Base-by-base conservation (phyloP, 2,888 invertebrate genomes). In the Agrotis clavis region DNA sequence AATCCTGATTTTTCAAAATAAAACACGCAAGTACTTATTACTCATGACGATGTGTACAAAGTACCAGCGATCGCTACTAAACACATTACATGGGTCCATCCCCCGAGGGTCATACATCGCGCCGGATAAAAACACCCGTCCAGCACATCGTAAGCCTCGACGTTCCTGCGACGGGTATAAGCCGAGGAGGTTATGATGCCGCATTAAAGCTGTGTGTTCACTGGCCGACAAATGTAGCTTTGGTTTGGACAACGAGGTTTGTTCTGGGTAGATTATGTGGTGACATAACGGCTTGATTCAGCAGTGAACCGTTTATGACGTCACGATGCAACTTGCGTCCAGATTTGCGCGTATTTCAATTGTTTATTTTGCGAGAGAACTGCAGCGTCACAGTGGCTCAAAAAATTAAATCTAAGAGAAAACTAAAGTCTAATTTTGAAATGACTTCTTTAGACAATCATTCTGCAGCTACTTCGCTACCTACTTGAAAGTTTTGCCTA, bases 61-160 rank as follows among this genome's bases (percentile, higher is more conserved):
- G 68, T 50, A 54, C 67, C 16, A 50, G 54, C 63, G 41, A 73
- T 83, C 57, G 65, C 60, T 48, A 63, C 71, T 68, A 77, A 74
- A 68, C 48, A 71, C 71, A 73, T 84, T 69, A 81, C 65, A 64
- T 4, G 68, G 82, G 77, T 71, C 9, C 19, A 66, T 63, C 81
- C 78, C 84, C 19, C 45, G 71, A 69, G 84, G 21, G 16, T 21
- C 59, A 51, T 75, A 80, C 53, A 83, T 82, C 76, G 69, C 25
- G n/a, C 21, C 2, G 65, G 56, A 74, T 70, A 80, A 82, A 83
- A 82, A 82, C 71, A 65, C 51, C 30, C 67, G 35, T 66, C 21
- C 19, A 25, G 21, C 25, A 59, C 59, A 30, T 65, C 65, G 25
- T 71, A 78, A 81, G 67, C 69, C 61, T 18, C 67, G 19, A 76